Base-by-base conservation (phyloP, 2,888 invertebrate species). In the Hemaris fuciformis region DNA sequence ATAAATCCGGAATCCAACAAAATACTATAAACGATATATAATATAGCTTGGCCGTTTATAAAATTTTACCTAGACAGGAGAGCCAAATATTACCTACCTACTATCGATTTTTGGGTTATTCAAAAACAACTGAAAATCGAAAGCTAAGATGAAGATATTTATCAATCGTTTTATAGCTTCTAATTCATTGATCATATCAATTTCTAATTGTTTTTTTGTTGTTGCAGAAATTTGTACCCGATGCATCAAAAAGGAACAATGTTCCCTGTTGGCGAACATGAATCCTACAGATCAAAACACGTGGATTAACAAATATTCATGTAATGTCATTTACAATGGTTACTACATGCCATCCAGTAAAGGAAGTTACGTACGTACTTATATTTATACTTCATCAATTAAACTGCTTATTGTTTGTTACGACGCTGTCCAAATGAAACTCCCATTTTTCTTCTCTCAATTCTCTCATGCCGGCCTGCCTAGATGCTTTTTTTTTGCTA, bases 161-260 rank as follows among this genome's bases (percentile, higher is more conserved):
- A 13, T 8, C 8, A 13, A 7, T 38, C 8, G 3, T 38, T 13
- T 8, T 38, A 38, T 13, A 2, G 38, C 38, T 10, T 2, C 20
- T 43, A 10, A 20, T 43, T 20, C 43, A 7, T 42, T 31, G 5
- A n/a, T n/a, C n/a, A n/a, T n/a, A n/a, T n/a, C n/a, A n/a, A n/a
- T 38, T 38, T 38, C 10, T 38, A 23, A n/a, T n/a, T 18, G 20
- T 53, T 5, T 15, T 60, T 75, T n/a, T n/a, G n/a, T n/a, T n/a
- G n/a, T n/a, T 77, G 8, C 74, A 89, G 89, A 78, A 23, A 42
- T 71, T 41, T 91, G 91, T 72, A 71, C 80, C 31, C 75, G 72
- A 64, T 91, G 91, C 65, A 69, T 85, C 0, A 74, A 68, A 2
- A 64, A 70, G 45, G 77, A 83, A 31, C 70, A 83, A 41, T 91